A percentile compares a stretch with the other conserved stretches of the same genome.
phyloP scores from a whole-genome alignment of 2,113 vertebrate genomes.

The Polypterus senegalus region DNA sequence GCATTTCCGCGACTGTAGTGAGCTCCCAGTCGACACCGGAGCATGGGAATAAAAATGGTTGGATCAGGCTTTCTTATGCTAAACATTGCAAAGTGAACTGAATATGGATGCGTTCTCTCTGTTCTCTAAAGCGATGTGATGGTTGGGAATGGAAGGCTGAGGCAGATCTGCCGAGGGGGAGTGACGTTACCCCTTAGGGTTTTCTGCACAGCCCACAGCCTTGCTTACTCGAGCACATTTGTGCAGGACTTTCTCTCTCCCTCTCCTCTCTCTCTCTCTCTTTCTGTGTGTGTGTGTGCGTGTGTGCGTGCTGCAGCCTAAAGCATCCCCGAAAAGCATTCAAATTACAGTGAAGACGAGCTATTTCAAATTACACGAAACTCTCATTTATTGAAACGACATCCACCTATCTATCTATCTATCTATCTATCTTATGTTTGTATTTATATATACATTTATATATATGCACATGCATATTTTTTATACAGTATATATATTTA shows the following conservation, averaged over 20 bases:
- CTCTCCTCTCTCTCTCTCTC: too few species aligned
- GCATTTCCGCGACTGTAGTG: slow-evolving; percentile 28
- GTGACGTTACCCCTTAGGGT: slow-evolving; percentile 54
- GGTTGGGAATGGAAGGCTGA: slow-evolving; percentile 46
- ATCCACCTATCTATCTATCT: too few species aligned
- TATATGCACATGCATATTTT: too few species aligned
- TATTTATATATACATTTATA: too few species aligned
- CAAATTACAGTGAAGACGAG: too few species aligned
- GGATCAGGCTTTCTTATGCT: slow-evolving; percentile 46
- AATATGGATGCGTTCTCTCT: slow-evolving; percentile 54
- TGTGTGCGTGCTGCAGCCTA: too few species aligned
- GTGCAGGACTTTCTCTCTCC: slow-evolving; percentile 9
- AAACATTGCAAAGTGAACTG: slow-evolving; percentile 62
- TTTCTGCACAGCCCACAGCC: slow-evolving; percentile 51
- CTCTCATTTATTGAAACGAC: too few species aligned
- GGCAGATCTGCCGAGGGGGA: slow-evolving; percentile 47
- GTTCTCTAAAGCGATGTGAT: slow-evolving; percentile 46
- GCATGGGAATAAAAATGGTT: slow-evolving; percentile 25
- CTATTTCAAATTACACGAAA: too few species aligned
- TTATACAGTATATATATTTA: too few species aligned
- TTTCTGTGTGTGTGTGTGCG: too few species aligned
- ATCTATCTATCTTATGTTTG: too few species aligned
- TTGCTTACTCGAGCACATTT: slow-evolving; percentile 56
- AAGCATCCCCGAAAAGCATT: too few species aligned
- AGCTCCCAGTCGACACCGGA: slow-evolving; percentile 36